Evolutionary conservation across 2,888 invertebrate species (phyloP), one percentile per base, ranked within the genome.

Genomic region (Macrosoma leucophasiata): DNA sequence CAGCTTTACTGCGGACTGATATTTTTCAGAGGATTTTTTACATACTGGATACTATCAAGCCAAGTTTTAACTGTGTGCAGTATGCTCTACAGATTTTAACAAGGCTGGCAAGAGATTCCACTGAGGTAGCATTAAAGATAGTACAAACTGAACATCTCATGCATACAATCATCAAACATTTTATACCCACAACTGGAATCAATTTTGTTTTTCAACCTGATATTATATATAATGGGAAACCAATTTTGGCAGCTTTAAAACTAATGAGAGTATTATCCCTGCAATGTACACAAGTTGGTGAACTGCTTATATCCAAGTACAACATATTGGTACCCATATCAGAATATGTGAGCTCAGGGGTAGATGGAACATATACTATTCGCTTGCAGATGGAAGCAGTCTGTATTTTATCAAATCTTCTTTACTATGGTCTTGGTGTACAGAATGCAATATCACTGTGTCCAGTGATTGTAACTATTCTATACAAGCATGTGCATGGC

Each of bases 21-120:
- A 88, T 96, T 43, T 68, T 95, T 13, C 87, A 90, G 41, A 87
- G 96, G 64, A 62, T 68, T 37, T 91, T 91, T 46, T 96, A 95
- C 52, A 90, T 96, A 47, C 71, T 96, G 37, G 89, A 88, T 38
- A 86, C 84, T 23, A 72, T 93, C 11, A 87, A 85, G 52, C 94
- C 94, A 0, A 86, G 89, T 37, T 88, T 91, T 17, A 88, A 89
- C 52, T 91, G 91, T 38, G 89, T 94, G 0, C 86, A 90, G 9
- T 90, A 91, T 44, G 89, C 91, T 29, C 61, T 97, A 28, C 92
- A 94, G 70, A 89, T 96, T 45, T 77, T 97, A 26, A 91, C 89
- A 29, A 88, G 95, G 43, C 68, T 97, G 20, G 88, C 90, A 0
- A 88, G 95, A 56, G 93, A 95, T 65, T 95, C 94, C 5, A 72